Base-by-base conservation (phyloP, 2,797 vertebrate species). In the Cygnus olor region DNA sequence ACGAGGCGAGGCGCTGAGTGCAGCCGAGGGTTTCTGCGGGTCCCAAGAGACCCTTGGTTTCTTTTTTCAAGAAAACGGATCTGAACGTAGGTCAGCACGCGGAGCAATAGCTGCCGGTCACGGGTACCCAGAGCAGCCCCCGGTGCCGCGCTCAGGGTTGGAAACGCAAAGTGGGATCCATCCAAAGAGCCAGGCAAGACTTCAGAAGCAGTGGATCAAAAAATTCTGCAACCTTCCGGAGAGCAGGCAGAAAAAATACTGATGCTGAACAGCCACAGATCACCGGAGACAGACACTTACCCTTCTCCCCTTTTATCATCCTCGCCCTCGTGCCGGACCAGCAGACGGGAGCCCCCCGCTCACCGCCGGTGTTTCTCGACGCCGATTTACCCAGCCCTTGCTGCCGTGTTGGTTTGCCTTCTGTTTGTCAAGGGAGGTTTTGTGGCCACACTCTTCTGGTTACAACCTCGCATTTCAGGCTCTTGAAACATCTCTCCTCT, bases 71-170 rank as follows among this genome's bases (percentile, higher is more conserved):
- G 14, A 25, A 27, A 27, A 53, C 1, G 2, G 51, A 27, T 16
- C 51, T 53, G 25, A 53, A 53, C 51, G 14, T 2, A 53, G 51
- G 51, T 53, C 25, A 3, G 25, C 51, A 53, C 24, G 7, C 8
- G 5, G 51, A 53, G 45, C 19, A 45, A 45, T 20, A 20, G 51
- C 51, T 53, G 14, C 15, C 5, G 15, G 51, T 16, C 27, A 16
- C 51, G 1, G 14, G 51, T 16, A 28, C 25, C 51, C 27, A 8
- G 51, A 53, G 25, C 51, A 53, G 51, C 51, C 51, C 25, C 51
- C 15, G 3, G 27, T 9, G 51, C 25, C 1, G 4, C 0, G 1
- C 63, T 45, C 2, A 6, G 13, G 0, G 0, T 40, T 42, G 70
- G 30, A 47, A 63, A 68, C 32, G 18, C 44, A 2, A 32, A 34